Percentiles rank a stretch among this genome's conserved stretches.
phyloP scores from a whole-genome alignment of 2,113 vertebrate genomes.

The Talpa occidentalis region DNA sequence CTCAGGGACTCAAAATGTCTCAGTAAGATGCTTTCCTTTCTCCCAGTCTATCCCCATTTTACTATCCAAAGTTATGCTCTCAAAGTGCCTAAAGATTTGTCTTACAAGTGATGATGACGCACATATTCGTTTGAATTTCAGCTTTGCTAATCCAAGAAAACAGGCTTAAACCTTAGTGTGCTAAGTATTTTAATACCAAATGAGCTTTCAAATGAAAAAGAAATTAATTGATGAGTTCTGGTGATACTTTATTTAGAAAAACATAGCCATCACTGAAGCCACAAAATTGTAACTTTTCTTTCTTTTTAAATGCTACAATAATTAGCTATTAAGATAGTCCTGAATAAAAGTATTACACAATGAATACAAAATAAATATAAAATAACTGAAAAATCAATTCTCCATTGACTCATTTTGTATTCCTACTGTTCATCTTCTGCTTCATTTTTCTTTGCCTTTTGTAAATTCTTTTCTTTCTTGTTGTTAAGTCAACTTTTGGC shows the following conservation, averaged over 20 bases:
- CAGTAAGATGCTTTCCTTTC: background rate
- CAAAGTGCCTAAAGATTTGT: background rate
- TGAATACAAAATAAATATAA: constrained; percentile 60
- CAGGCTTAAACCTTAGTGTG: background rate
- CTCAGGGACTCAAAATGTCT: background rate
- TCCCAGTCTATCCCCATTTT: background rate
- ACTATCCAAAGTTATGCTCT: background rate
- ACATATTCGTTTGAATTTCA: constrained; percentile 21
- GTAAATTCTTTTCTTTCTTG: constrained; percentile 88
- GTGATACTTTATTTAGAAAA: constrained; percentile 62
- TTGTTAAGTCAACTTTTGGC: constrained; percentile 87
- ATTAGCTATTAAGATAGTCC: constrained; percentile 1
- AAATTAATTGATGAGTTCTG: background rate
- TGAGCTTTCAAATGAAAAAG: background rate
- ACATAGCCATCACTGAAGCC: background rate
- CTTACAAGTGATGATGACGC: background rate
- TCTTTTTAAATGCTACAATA: constrained; percentile 65
- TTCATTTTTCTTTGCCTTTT: constrained; percentile 91
- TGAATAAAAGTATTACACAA: constrained; percentile 75
- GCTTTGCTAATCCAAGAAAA: constrained; percentile 21
- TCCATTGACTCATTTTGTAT: constrained; percentile 68
- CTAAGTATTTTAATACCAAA: background rate
- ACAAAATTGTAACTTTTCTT: constrained; percentile 50
- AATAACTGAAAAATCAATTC: constrained; percentile 50
- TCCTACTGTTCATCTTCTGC: constrained; percentile 81